Percentiles rank a stretch among this genome's conserved stretches.
These are phyloP conservation scores for Marronus borbonicus DNA, from an alignment of 2,888 invertebrate species.

Conservation along the genomic window DNA sequence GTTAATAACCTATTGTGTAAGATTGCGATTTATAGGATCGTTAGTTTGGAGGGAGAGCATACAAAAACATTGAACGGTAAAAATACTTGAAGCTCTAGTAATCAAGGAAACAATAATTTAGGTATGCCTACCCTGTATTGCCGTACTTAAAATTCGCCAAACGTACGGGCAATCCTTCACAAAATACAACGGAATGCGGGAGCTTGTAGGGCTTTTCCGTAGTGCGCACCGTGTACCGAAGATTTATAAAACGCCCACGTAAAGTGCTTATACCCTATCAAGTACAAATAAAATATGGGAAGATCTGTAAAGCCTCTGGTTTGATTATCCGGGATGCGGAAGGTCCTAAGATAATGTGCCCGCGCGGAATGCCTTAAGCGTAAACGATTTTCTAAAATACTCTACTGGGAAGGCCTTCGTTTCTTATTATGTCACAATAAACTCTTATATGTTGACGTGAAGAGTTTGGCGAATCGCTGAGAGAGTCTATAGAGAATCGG, in stretches of 20 bases:
- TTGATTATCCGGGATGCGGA: constrained; percentile 46
- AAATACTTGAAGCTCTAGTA: constrained; percentile 25
- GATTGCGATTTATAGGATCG: no score
- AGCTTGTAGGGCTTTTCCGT: constrained; percentile 38
- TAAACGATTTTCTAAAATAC: constrained; percentile 49
- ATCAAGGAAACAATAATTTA: constrained; percentile 44
- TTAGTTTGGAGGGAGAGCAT: not conserved
- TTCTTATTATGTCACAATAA: constrained; percentile 50
- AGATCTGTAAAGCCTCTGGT: constrained; percentile 46
- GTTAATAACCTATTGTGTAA: no score
- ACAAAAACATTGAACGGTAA: not conserved
- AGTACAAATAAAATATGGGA: constrained; percentile 47
- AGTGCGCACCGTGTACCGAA: constrained; percentile 34
- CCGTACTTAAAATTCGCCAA: constrained; percentile 37
- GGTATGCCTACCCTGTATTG: not conserved
- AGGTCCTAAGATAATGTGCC: constrained; percentile 47
- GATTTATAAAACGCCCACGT: constrained; percentile 46
- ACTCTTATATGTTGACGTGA: constrained; percentile 46
- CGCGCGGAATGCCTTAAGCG: constrained; percentile 48
- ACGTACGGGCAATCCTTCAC: constrained; percentile 37
- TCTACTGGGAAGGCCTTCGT: constrained; percentile 42
- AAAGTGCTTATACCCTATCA: constrained; percentile 46
- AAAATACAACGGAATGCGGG: constrained; percentile 38
- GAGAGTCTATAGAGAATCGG: constrained; percentile 26
- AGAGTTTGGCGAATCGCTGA: constrained; percentile 21